Evolutionary conservation across 2,113 vertebrate species (phyloP), one percentile per base, ranked within the genome.

Genomic region (Eptesicus fuscus): DNA sequence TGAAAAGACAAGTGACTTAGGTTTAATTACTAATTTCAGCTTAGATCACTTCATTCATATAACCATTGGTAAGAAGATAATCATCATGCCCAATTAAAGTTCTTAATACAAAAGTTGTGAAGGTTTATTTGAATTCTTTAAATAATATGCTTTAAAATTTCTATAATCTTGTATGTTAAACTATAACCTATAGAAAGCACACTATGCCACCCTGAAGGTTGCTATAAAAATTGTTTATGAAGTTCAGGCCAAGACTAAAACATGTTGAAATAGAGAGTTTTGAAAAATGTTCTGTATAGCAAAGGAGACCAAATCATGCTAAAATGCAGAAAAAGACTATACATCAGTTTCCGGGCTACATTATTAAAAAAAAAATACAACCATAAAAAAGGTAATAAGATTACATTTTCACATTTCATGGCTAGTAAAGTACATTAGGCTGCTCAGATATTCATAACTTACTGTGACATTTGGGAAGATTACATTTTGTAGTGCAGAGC

Each of bases 361-460:
- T 99, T 99, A 99, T 98, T 98, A 97, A 99, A 98, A 99, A 98
- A 98, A 98, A 98, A 98, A 98, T 98, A 98, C 98, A 99, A 98
- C 98, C 98, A 99, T 99, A 98, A 99, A 99, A 98, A 98, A 99
- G 98, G 98, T 98, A 99, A 98, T 98, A 98, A 98, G 98, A 98
- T 98, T 98, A 98, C 98, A 98, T 98, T 98, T 98, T 98, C 98
- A 97, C 98, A 98, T 98, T 99, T 98, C 98, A 98, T 98, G 98
- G 98, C 98, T 98, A 98, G 98, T 98, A 98, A 98, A 98, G 98
- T 98, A 94, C 98, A 98, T 99, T 98, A 98, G 98, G 98, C 98
- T 99, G 98, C 98, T 99, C 98, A 98, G 98, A 98, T 99, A 99
- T 99, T 99, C 98, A 99, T 99, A 98, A 99, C 98, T 99, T 98